These are phyloP conservation scores for Anthonomus grandis DNA, from an alignment of 1,140 invertebrate species.

Conservation along the genomic window DNA sequence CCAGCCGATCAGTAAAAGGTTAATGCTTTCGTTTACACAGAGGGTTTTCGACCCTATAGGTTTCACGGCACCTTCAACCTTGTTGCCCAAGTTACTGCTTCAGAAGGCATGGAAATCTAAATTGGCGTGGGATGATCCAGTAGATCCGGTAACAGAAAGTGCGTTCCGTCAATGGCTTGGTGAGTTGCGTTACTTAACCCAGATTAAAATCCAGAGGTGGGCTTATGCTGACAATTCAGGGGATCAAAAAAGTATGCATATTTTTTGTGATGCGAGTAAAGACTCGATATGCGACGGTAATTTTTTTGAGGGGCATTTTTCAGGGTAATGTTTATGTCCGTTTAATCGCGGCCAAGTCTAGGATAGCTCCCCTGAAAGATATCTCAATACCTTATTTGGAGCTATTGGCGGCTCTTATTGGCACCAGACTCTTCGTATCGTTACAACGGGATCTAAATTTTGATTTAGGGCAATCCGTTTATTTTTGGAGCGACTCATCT, in stretches of 20 bases:
- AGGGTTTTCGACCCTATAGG: constrained; percentile 6
- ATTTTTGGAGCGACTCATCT: constrained; percentile 33
- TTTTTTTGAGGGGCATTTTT: constrained; percentile 27
- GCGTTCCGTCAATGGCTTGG: constrained; percentile 18
- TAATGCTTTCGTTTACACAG: constrained; percentile 14
- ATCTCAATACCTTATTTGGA: constrained; percentile 38
- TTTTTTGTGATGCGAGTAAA: constrained; percentile 39
- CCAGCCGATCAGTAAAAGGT: background rate
- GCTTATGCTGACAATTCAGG: background rate
- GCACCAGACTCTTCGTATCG: constrained; percentile 8
- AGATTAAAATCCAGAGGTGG: constrained; percentile 24
- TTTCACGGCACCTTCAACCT: background rate
- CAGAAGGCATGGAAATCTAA: constrained; percentile 15
- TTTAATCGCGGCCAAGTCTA: constrained; percentile 33
- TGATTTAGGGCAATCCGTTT: too few species aligned
- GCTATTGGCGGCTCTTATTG: constrained; percentile 27
- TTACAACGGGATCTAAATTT: constrained; percentile 5
- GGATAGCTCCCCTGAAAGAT: constrained; percentile 33
- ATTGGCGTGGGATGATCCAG: constrained; percentile 13
- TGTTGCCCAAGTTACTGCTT: constrained; percentile 7
- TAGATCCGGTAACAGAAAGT: constrained; percentile 7
- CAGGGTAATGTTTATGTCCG: constrained; percentile 11
- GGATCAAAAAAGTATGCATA: constrained; percentile 26
- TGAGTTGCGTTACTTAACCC: constrained; percentile 13
- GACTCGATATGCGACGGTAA: constrained; percentile 35